A percentile compares a stretch with the other conserved stretches of the same genome.
These are phyloP conservation scores for Pseudorhiza aurosa DNA, from an alignment of 30 jellyfish, hydroid and myxozoan species.

Conservation along the genomic window DNA sequence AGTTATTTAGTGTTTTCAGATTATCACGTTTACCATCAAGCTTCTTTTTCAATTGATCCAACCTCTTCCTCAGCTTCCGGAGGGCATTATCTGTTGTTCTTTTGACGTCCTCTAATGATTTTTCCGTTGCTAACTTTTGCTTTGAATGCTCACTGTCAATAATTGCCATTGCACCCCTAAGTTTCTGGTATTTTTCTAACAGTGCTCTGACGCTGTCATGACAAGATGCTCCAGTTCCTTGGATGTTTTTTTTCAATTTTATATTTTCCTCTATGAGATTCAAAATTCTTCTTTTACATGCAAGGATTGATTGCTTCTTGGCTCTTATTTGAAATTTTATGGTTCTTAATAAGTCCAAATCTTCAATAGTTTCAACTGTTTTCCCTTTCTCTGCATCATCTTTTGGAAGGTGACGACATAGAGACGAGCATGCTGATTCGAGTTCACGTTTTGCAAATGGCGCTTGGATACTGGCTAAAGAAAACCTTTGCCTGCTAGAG, in stretches of 20 bases:
- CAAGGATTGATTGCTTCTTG: slow-evolving; percentile 36
- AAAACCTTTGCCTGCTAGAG: background rate
- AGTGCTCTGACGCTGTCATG: slow-evolving; percentile 19
- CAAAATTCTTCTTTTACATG: slow-evolving; percentile 37
- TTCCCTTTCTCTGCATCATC: background rate
- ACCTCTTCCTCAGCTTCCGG: slow-evolving; percentile 4
- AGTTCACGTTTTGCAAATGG: background rate
- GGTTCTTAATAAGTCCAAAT: slow-evolving; percentile 5
- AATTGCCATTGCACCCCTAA: slow-evolving; percentile 52
- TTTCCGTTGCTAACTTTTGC: slow-evolving; percentile 13
- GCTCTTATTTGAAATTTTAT: slow-evolving; percentile 51
- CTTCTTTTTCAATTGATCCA: background rate
- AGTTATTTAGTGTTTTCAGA: slow-evolving; percentile 42
- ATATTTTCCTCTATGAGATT: slow-evolving; percentile 51
- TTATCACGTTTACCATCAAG: slow-evolving; percentile 13
- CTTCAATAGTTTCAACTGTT: background rate
- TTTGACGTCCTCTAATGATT: slow-evolving; percentile 18
- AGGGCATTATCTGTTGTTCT: background rate
- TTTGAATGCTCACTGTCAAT: slow-evolving; percentile 36
- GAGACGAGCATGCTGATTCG: slow-evolving; percentile 61
- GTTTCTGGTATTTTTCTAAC: slow-evolving; percentile 36
- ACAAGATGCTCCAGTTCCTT: slow-evolving; percentile 16
- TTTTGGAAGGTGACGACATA: slow-evolving; percentile 53
- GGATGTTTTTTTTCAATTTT: slow-evolving; percentile 26
- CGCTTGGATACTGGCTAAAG: background rate